Base-by-base conservation (phyloP, 2,113 vertebrate species). In the Callospermophilus lateralis region DNA sequence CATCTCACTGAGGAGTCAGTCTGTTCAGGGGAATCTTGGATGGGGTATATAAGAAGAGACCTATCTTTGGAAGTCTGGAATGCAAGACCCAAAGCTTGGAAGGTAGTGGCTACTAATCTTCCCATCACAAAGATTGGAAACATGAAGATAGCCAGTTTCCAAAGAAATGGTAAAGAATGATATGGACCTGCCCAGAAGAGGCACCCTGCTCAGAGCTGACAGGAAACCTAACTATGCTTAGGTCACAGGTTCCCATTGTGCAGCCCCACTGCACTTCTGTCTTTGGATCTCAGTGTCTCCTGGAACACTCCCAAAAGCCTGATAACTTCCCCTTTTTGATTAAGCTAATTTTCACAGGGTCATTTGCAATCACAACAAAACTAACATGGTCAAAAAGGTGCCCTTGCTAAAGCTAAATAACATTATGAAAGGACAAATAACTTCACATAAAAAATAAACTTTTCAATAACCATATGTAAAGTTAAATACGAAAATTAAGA, bases 331-430 rank as follows among this genome's bases (percentile, higher is more conserved):
- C 12, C 34, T 67, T 91, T 95, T 13, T 20, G 30, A 45, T 80
- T 87, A 91, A 83, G 28, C 12, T 83, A 22, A 84, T 74, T 68
- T 80, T 73, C 68, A 89, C 1, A 37, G 32, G 67, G 26, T 67
- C 37, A 80, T 2, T 11, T 78, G 22, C 22, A 78, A 80, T 67
- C 73, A 94, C 51, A 0, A 83, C 30, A 87, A 32, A 94, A 84
- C 26, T 39, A 78, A 53, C 4, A 63, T 7, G 17, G 4, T 77
- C 22, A 58, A 39, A 96, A 51, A 80, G 51, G 42, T 6, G 48
- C 13, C 81, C 51, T 89, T 45, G 95, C 80, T 77, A 51, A 58
- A 77, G 45, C 72, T 77, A 26, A 90, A 89, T 22, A 93, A 61
- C 12, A 28, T n/a, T 24, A 77, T 0, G 8, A 8, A 84, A 90